Percentiles rank a stretch among this genome's conserved stretches.
These are phyloP conservation scores for Dromas ardeola DNA, from an alignment of 2,113 vertebrate genomes.

Conservation along the genomic window DNA sequence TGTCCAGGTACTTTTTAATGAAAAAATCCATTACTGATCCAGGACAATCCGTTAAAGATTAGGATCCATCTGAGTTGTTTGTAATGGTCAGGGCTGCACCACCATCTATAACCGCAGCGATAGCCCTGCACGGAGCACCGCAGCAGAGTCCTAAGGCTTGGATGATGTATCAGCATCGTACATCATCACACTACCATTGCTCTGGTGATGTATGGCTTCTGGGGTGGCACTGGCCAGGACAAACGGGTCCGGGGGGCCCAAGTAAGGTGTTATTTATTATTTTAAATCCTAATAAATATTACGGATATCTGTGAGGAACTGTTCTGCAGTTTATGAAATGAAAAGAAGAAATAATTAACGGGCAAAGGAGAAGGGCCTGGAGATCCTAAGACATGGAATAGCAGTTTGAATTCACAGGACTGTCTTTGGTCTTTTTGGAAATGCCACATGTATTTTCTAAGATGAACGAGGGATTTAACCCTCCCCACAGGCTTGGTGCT, in stretches of 20 bases:
- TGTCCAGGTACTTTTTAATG: background rate
- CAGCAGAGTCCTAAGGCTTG: background rate
- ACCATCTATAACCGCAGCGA: rapidly evolving
- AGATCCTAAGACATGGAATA: background rate
- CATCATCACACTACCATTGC: background rate
- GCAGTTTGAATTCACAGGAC: background rate
- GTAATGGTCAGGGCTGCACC: background rate
- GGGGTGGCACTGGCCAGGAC: background rate
- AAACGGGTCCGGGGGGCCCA: background rate
- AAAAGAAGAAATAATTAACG: background rate
- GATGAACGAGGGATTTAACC: background rate
- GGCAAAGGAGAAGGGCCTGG: background rate
- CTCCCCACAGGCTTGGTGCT: background rate
- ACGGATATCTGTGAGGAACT: background rate
- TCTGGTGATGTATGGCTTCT: background rate
- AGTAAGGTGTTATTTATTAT: background rate
- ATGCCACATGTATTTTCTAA: background rate
- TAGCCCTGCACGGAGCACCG: background rate
- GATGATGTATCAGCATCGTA: background rate
- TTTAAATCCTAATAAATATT: background rate
- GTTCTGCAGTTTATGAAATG: background rate
- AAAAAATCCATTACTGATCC: background rate
- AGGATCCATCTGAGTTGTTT: background rate
- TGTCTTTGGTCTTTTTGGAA: background rate
- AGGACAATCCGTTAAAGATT: background rate